Conservation (phyloP, 2,888 invertebrate species). For the Sinohyriopsis cumingii region DNA sequence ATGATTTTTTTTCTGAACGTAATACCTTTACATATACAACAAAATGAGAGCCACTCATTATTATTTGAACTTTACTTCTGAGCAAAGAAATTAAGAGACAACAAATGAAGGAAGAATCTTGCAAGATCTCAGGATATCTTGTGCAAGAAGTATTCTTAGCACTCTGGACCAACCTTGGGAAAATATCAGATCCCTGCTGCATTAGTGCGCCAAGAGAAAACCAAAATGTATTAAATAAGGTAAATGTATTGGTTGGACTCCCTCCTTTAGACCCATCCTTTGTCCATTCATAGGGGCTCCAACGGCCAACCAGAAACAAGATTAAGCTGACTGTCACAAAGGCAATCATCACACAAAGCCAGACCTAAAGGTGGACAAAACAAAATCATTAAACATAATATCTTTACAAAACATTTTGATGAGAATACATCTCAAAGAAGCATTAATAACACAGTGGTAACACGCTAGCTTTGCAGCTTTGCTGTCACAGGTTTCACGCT, state of each 20-base stretch:
- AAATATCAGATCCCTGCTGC: slow-evolving; percentile 98
- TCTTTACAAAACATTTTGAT: neutral
- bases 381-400: neutral
- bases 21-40: too few species aligned
- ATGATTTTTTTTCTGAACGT: too few species aligned
- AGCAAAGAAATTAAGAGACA: too few species aligned
- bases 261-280: slow-evolving; percentile 44
- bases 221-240: slow-evolving; percentile 96
- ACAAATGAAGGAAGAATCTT: too few species aligned
- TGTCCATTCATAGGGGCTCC: slow-evolving; percentile 96
- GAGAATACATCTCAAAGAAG: neutral
- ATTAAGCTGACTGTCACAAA: slow-evolving; percentile 98
- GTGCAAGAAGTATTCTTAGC: too few species aligned
- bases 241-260: slow-evolving; percentile 77
- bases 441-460: too few species aligned
- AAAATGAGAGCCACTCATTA: too few species aligned
- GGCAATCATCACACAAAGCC: slow-evolving; percentile 89
- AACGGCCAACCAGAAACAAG: slow-evolving; percentile 95
- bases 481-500: too few species aligned
- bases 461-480: too few species aligned
- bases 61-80: too few species aligned
- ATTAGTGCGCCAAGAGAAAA: slow-evolving; percentile 97
- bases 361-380: slow-evolving; percentile 76
- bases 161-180: slow-evolving; percentile 82
- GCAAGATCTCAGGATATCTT: too few species aligned